These are phyloP conservation scores for Cremastinae sp. DNA, from an alignment of 2,888 invertebrate genomes.

Conservation along the genomic window DNA sequence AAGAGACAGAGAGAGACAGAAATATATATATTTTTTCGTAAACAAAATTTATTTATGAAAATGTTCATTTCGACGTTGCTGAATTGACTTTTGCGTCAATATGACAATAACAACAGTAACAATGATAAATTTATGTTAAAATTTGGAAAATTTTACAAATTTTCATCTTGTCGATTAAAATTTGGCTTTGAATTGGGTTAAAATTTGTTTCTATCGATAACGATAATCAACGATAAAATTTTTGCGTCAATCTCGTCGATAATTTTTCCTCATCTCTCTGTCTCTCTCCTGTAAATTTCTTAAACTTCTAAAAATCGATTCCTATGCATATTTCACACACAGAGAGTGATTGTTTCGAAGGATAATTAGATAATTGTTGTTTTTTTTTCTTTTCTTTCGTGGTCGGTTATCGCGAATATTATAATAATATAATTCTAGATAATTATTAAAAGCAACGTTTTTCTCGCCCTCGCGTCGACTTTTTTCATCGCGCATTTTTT, in stretches of 20 bases:
- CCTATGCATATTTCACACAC: slow-evolving; percentile 19
- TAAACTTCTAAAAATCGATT: slow-evolving; percentile 53
- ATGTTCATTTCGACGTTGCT: no score
- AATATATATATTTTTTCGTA: no score
- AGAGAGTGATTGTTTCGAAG: slow-evolving; percentile 61
- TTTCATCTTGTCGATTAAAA: no score
- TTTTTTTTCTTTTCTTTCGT: slow-evolving; percentile 44
- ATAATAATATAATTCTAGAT: not conserved
- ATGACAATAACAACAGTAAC: no score
- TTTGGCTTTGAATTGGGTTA: no score
- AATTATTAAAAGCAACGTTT: slow-evolving; percentile 39
- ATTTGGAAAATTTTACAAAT: no score
- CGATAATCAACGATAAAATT: no score
- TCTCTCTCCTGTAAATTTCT: slow-evolving; percentile 11
- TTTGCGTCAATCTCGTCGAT: no score
- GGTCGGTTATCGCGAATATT: slow-evolving; percentile 58
- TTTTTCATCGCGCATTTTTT: slow-evolving; percentile 1
- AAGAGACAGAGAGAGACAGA: not conserved
- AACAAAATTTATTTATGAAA: no score
- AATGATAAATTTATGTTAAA: no score
- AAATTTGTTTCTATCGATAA: no score
- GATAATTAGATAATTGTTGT: no score
- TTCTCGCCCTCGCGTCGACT: not conserved
- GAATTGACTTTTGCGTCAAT: slow-evolving; percentile 2
- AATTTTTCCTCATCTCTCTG: not conserved